Percentiles rank a stretch among this genome's conserved stretches.
Conservation (phyloP, 1,140 invertebrate genomes). For the Elymnias hypermnestra region DNA sequence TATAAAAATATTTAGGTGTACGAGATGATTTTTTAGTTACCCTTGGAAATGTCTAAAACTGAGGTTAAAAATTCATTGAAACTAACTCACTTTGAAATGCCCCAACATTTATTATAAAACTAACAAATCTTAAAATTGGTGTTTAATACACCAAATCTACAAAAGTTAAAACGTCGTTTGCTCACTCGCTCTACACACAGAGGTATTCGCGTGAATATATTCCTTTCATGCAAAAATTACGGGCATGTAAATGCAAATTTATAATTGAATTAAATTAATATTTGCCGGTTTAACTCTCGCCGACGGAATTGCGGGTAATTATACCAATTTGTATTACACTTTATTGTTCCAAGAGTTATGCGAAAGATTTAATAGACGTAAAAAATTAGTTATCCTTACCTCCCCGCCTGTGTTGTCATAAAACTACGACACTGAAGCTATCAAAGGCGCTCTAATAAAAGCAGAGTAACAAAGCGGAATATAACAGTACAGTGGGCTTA, state of each 20-base stretch:
- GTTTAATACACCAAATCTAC: constrained; percentile 1
- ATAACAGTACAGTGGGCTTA: constrained; percentile 29
- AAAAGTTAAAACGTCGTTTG: constrained; percentile 9
- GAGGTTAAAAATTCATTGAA: too few species aligned
- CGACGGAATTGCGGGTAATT: constrained; percentile 9
- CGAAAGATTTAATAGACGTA: constrained; percentile 22
- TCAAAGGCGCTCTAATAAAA: constrained; percentile 61
- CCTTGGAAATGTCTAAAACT: too few species aligned
- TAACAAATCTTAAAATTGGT: too few species aligned
- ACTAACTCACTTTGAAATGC: constrained; percentile 1
- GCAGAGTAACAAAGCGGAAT: constrained; percentile 46
- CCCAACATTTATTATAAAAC: constrained; percentile 1
- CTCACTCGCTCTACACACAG: constrained; percentile 6
- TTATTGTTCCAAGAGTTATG: constrained; percentile 13
- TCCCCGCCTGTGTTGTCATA: constrained; percentile 34
- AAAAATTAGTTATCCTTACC: constrained; percentile 27
- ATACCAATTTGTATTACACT: constrained; percentile 14
- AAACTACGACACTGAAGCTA: constrained; percentile 53
- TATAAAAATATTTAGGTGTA: too few species aligned
- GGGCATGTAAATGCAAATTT: constrained; percentile 17
- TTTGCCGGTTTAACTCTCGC: constrained; percentile 13
- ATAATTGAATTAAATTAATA: constrained; percentile 21
- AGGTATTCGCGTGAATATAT: constrained; percentile 10
- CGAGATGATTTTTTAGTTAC: too few species aligned
- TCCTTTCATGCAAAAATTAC: constrained; percentile 15